Evolutionary conservation across 2,797 vertebrate species (phyloP).

Genomic region (Furcifer pardalis): DNA sequence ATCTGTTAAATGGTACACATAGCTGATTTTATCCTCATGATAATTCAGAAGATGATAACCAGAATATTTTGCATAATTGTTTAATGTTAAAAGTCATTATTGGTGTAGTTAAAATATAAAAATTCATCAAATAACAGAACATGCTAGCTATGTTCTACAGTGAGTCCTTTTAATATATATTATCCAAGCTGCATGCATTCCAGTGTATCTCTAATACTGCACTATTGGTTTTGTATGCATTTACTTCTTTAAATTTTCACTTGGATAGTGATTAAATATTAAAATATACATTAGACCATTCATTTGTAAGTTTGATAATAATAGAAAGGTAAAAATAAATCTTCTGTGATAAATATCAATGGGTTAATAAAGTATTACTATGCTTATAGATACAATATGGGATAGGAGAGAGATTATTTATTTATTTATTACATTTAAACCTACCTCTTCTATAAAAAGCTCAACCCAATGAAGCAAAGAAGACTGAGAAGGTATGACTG

Average conservation of each 20-base stretch:
- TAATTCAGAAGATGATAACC: background rate
- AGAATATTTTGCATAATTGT: background rate
- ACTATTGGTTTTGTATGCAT: background rate
- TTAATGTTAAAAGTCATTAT: background rate
- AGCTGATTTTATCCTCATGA: background rate
- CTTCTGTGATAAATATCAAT: background rate
- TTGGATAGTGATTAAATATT: conserved; percentile 6
- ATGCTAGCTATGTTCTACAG: background rate
- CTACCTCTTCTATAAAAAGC: too few species aligned
- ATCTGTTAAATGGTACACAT: background rate
- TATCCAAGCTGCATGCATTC: background rate
- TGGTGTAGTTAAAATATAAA: conserved; percentile 1
- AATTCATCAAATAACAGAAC: conserved; percentile 6
- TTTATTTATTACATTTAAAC: too few species aligned
- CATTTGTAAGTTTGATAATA: background rate
- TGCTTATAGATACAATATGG: background rate
- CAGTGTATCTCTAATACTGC: background rate
- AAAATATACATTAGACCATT: background rate
- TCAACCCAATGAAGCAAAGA: background rate
- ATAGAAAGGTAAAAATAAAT: conserved; percentile 14
- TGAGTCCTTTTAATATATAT: conserved; percentile 13
- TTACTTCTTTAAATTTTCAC: conserved; percentile 22
- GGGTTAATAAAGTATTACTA: background rate
- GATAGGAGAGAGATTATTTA: background rate
- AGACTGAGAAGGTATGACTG: background rate